Evolutionary conservation across 2,888 invertebrate species (phyloP), one percentile per base, ranked within the genome.

Genomic region (Tanytarsus gracilentus): DNA sequence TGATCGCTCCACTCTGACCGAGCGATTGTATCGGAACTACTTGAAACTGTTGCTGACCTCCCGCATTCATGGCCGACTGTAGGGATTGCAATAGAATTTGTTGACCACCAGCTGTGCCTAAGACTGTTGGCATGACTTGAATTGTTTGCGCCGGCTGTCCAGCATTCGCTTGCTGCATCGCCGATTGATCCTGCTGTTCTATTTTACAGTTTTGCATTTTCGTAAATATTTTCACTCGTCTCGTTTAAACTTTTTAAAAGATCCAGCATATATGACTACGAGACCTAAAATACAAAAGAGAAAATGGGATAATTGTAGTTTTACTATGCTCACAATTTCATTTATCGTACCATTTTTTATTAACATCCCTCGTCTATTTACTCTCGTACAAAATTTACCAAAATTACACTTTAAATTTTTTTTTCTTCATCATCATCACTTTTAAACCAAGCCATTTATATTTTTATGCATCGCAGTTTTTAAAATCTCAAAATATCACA

Each of bases 71-170:
- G 59, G 68, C 67, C 55, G 69, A 69, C 7, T 67, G 65, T 51
- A 71, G 48, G 6, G 62, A 68, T 62, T 73, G 72, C 0, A 72
- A 70, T 29, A 74, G 67, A 52, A 74, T 73, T 21, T 72, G 68
- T 64, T 72, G 73, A 0, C 70, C 68, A 14, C 61, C 63, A 9
- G 61, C 61, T 25, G 62, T 63, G 8, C 62, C 59, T 39, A 63
- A 36, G 21, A 65, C 62, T 36, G 58, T 50, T n/a, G 33, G 51
- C 52, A 61, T 62, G 16, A 62, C 60, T 23, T 64, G 64, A 8
- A 64, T 30, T 16, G 65, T 62, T 62, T 64, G 64, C 16, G 64
- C 64, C 56, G 64, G 63, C 51, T 63, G 63, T 1, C 63, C 65
- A n/a, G 61, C 51, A 33, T 61, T 7, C 5, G 61, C 39, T 21